Evolutionary conservation across 2,797 vertebrate genomes (phyloP).

Genomic region (Odontamblyopus lacepedii): DNA sequence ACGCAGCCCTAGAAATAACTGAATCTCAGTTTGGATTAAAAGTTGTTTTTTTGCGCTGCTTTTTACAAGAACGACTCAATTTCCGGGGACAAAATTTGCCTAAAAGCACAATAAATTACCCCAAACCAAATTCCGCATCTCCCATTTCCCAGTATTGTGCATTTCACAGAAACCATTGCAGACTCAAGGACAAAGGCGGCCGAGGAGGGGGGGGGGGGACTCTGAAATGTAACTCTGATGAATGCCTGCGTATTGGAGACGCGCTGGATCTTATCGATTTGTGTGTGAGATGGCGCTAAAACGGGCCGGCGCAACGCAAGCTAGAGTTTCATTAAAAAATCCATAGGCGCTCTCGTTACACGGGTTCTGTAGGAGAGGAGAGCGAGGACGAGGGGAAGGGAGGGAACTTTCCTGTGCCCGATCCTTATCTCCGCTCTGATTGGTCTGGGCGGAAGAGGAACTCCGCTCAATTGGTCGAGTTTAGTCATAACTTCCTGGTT

Average conservation of each 20-base stretch:
- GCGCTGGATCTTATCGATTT: constrained; percentile 74
- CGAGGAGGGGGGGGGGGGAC: constrained; percentile 40
- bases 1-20: too few relatives aligned
- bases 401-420: constrained; percentile 47
- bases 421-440: constrained; percentile 66
- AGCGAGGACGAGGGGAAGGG: constrained; percentile 24
- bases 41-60: too few relatives aligned
- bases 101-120: neutral
- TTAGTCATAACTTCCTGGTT: constrained; percentile 42
- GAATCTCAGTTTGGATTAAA: too few relatives aligned
- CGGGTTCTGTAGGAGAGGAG: constrained; percentile 66
- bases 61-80: too few relatives aligned
- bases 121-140: neutral
- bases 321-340: constrained; percentile 77
- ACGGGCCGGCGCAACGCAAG: constrained; percentile 55
- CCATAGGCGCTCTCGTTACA: constrained; percentile 76
- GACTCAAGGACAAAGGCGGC: constrained; percentile 58
- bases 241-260: constrained; percentile 68
- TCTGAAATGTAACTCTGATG: constrained; percentile 74
- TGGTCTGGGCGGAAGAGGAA: constrained; percentile 56
- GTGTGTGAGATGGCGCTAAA: constrained; percentile 46
- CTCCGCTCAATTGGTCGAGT: constrained; percentile 41
- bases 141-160: neutral
- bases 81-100: neutral
- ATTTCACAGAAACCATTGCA: neutral